Evolutionary conservation across 2,888 invertebrate genomes (phyloP), one percentile per base, ranked within the genome.

Genomic region (Epistrophe eligans): DNA sequence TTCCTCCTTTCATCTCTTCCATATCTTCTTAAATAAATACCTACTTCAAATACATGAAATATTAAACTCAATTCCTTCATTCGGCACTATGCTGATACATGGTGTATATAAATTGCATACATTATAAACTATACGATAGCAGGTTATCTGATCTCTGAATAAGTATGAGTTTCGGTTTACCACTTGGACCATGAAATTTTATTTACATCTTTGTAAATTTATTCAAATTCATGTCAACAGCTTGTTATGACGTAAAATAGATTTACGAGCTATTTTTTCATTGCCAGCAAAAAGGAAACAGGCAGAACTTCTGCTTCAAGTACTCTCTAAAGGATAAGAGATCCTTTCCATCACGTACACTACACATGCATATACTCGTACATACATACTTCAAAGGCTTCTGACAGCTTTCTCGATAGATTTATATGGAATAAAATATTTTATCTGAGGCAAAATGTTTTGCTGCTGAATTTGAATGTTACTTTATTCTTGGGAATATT

Each of bases 151-250:
- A 58, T 48, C 57, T 48, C 24, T 58, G 74, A 74, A 58, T 58
- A 50, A 73, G 55, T 67, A 58, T 58, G 58, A 73, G 55, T 67
- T 74, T 67, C 60, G 60, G 24, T 60, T 67, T 57, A 72, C 50
- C 57, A 57, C 40, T 77, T 77, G 67, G 57, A 62, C 58, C 80
- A 74, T 67, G 67, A 60, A 76, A 70, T 81, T 67, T 55, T 66
- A 66, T 58, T 72, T 66, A 82, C 72, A 77, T 77, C 73, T 67
- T 83, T 73, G 67, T 72, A 57, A 73, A 79, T 79, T 83, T 73
- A 79, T 83, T 83, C 60, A 79, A 79, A 79, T 74, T 70, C 79
- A 74, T 74, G 60, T 79, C 45, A 70, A 67, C 62, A 79, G 62
- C 17, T 55, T 70, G 70, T 28, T 64, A 52, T 74, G 83, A 57